phyloP scores from a whole-genome alignment of 2,113 vertebrate species.

The Gadus chalcogrammus region DNA sequence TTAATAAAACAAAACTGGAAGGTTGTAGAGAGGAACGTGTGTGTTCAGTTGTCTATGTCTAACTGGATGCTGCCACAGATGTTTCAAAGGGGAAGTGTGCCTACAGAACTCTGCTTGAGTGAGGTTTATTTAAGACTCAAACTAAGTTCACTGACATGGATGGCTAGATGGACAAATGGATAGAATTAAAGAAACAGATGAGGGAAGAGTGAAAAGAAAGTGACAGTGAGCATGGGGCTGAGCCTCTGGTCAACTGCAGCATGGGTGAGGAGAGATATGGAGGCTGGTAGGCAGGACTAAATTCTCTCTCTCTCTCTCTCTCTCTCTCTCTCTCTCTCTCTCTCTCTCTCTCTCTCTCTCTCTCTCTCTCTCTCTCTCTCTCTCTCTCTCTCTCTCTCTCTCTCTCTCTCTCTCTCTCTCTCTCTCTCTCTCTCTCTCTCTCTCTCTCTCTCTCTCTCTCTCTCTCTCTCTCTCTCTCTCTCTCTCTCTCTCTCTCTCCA shows the following conservation, averaged over 20 bases:
- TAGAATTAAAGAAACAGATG: neutral
- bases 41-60: neutral
- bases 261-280: neutral
- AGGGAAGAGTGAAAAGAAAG: neutral
- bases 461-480: constrained; percentile 37
- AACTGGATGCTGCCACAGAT: neutral
- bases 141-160: neutral
- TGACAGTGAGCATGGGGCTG: neutral
- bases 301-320: too few relatives aligned
- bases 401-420: constrained; percentile 39
- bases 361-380: constrained; percentile 35
- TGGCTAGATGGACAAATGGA: neutral
- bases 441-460: constrained; percentile 37
- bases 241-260: neutral
- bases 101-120: neutral
- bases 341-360: constrained; percentile 33
- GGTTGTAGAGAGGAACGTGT: neutral
- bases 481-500: constrained; percentile 33
- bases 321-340: constrained; percentile 38
- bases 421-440: constrained; percentile 35
- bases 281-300: neutral
- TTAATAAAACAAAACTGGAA: too few relatives aligned
- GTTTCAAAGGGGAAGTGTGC: neutral
- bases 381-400: constrained; percentile 35
- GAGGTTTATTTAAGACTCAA: neutral